These are phyloP conservation scores for Pipistrellus pygmaeus DNA, from an alignment of 2,797 vertebrate species.

Conservation along the genomic window DNA sequence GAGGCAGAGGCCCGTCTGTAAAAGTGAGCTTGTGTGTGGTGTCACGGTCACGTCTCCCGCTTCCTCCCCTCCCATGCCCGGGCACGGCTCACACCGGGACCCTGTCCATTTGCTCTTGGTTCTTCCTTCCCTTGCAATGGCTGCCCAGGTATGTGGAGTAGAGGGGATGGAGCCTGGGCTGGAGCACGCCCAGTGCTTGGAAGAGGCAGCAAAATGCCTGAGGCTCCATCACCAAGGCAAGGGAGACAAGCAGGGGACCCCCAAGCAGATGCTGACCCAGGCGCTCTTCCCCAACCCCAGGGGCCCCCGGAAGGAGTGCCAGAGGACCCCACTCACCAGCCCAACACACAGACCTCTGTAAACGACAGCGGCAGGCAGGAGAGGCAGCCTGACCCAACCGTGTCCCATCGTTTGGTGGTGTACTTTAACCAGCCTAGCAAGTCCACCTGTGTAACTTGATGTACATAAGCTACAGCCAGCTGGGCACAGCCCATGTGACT, in stretches of 20 bases:
- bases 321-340: background rate
- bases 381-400: slow-evolving; percentile 72
- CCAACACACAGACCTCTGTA: slow-evolving; percentile 38
- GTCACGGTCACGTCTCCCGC: background rate
- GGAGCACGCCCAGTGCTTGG: background rate
- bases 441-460: slow-evolving; percentile 80
- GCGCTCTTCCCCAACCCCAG: background rate
- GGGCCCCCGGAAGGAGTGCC: background rate
- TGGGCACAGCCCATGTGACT: slow-evolving; percentile 83
- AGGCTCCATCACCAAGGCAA: background rate
- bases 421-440: slow-evolving; percentile 84
- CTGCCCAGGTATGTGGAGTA: background rate
- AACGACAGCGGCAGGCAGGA: slow-evolving; percentile 18
- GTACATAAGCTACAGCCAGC: slow-evolving; percentile 84
- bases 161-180: background rate
- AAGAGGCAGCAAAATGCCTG: background rate
- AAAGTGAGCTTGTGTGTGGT: slow-evolving; percentile 1
- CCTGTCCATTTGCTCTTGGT: background rate
- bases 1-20: slow-evolving; percentile 30
- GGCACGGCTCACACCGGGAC: background rate
- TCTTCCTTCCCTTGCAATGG: background rate
- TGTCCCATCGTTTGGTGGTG: slow-evolving; percentile 73
- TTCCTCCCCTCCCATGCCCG: background rate
- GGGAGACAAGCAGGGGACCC: background rate
- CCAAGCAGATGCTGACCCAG: background rate